Evolutionary conservation across 2,113 vertebrate genomes (phyloP).

Genomic region (Xyrauchen texanus): DNA sequence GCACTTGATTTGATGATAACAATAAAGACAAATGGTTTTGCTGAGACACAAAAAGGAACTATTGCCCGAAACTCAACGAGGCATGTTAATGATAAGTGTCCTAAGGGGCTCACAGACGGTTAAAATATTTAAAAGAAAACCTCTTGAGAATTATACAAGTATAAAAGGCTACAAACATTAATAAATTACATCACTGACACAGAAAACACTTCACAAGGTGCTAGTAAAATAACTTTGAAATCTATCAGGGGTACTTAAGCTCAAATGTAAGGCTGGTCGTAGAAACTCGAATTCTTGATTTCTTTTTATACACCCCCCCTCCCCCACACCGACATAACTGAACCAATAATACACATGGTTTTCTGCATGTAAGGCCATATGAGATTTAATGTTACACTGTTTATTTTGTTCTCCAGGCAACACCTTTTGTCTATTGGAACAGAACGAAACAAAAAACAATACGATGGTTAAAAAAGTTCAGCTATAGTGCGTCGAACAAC

Average conservation of each 20-base stretch:
- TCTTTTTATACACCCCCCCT: conserved; percentile 53
- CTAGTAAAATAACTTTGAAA: conserved; percentile 95
- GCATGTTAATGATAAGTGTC: conserved; percentile 68
- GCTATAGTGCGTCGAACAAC: conserved; percentile 45
- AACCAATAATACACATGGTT: conserved; percentile 75
- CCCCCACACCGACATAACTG: conserved; percentile 64
- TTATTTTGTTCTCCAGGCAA: conserved; percentile 89
- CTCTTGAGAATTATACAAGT: conserved; percentile 99
- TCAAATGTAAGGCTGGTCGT: conserved; percentile 90
- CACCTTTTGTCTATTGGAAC: conserved; percentile 73
- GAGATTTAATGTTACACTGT: conserved; percentile 60
- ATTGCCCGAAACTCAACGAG: conserved; percentile 64
- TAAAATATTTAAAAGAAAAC: conserved; percentile 92
- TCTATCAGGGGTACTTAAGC: conserved; percentile 84
- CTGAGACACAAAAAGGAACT: conserved; percentile 49
- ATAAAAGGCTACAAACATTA: conserved; percentile 99
- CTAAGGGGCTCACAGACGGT: conserved; percentile 76
- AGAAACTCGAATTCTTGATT: conserved; percentile 62
- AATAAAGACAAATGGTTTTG: conserved; percentile 55
- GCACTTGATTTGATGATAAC: conserved; percentile 59
- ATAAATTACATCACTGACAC: conserved; percentile 99
- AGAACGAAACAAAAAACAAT: conserved; percentile 6
- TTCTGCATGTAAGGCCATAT: conserved; percentile 85
- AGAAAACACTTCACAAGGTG: conserved; percentile 99
- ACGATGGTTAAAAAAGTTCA: conserved; percentile 38